A percentile compares a stretch with the other conserved stretches of the same genome.
phyloP scores from a whole-genome alignment of 2,113 vertebrate genomes.

The Calyptommatus sinebrachiatus region DNA sequence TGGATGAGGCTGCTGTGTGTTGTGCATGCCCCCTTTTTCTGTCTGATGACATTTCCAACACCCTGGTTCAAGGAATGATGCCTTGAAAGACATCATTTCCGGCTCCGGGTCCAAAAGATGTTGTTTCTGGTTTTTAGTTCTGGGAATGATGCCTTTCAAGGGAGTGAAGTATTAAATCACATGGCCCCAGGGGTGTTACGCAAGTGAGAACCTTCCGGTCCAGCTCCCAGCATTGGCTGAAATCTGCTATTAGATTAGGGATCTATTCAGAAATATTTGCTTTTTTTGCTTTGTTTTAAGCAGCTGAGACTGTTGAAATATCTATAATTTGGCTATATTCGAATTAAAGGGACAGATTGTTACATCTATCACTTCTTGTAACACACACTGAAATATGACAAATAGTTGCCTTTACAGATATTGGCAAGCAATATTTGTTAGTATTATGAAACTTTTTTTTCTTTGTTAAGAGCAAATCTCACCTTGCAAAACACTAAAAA shows the following conservation, averaged over 20 bases:
- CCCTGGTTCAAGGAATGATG: no score
- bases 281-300: background rate
- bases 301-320: background rate
- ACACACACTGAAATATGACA: background rate
- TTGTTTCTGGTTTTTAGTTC: no score
- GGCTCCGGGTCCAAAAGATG: no score
- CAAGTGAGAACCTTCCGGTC: no score
- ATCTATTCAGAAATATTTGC: background rate
- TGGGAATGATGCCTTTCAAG: no score
- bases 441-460: slow-evolving; percentile 22
- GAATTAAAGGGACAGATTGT: slow-evolving; percentile 2
- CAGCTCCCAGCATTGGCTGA: no score
- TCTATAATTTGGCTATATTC: background rate
- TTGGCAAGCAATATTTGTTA: background rate
- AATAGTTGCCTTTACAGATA: slow-evolving; percentile 1
- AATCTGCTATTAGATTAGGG: background rate
- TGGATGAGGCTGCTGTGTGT: no score
- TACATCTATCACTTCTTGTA: background rate
- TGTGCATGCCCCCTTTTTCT: no score
- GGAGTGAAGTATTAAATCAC: no score
- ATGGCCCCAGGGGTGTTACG: no score
- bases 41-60: no score
- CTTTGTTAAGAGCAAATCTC: background rate
- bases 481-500: background rate
- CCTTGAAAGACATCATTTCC: no score